Conservation (phyloP, 2,888 invertebrate genomes). For the Netelia inedita region DNA sequence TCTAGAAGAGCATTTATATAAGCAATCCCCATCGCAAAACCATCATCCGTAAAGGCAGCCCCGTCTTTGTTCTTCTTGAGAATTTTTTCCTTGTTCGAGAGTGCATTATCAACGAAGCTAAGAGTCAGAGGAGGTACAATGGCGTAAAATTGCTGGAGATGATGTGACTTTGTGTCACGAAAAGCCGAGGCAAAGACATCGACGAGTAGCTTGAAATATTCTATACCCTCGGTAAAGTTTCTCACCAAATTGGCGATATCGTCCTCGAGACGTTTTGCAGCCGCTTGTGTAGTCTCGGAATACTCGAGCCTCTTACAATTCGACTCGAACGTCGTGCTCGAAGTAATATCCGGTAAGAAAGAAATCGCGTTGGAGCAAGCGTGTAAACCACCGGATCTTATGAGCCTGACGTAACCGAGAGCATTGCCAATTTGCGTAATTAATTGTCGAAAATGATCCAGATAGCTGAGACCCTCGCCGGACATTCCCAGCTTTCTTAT, state of each 20-base stretch:
- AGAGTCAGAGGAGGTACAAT: slow-evolving; percentile 97
- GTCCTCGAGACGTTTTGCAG: slow-evolving; percentile 91
- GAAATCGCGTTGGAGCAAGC: slow-evolving; percentile 96
- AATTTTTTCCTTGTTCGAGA: slow-evolving; percentile 96
- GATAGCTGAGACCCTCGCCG: slow-evolving; percentile 93
- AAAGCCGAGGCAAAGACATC: slow-evolving; percentile 97
- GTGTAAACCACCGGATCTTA: slow-evolving; percentile 96
- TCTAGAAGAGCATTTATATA: slow-evolving; percentile 96
- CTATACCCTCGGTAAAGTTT: slow-evolving; percentile 95
- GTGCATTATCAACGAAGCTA: slow-evolving; percentile 97
- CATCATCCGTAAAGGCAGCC: slow-evolving; percentile 98
- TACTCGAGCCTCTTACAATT: slow-evolving; percentile 88
- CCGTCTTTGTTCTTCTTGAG: slow-evolving; percentile 95
- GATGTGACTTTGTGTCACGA: slow-evolving; percentile 92
- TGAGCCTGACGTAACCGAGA: slow-evolving; percentile 97
- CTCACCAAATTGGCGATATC: slow-evolving; percentile 92
- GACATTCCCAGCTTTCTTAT: slow-evolving; percentile 95
- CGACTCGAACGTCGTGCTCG: slow-evolving; percentile 88
- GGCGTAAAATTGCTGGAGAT: slow-evolving; percentile 96
- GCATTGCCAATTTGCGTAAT: slow-evolving; percentile 98
- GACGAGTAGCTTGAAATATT: slow-evolving; percentile 95
- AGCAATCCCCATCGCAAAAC: slow-evolving; percentile 98
- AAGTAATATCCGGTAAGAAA: slow-evolving; percentile 93
- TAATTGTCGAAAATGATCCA: slow-evolving; percentile 96
- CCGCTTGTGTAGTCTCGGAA: slow-evolving; percentile 87